Conservation (phyloP, 2,113 vertebrate species). For the Scopus umbretta region DNA sequence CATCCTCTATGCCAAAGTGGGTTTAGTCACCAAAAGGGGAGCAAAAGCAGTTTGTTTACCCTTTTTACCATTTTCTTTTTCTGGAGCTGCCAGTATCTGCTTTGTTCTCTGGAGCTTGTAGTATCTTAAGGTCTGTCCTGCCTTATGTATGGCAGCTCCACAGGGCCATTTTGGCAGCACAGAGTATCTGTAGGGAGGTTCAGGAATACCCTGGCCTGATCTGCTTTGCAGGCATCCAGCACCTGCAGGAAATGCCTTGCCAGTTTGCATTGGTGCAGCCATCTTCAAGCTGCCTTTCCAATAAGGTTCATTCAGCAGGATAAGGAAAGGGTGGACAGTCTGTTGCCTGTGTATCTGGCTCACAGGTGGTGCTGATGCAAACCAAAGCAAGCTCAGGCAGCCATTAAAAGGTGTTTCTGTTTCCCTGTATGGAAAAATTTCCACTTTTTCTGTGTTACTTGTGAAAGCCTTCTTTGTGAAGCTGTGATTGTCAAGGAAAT, state of each 20-base stretch:
- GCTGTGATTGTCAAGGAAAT: slow-evolving; percentile 28
- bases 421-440: not conserved
- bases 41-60: not conserved
- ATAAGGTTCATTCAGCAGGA: not conserved
- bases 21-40: not conserved
- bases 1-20: not conserved
- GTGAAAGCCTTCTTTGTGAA: slow-evolving; percentile 3
- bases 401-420: not conserved
- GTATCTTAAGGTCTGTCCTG: not conserved
- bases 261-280: not conserved
- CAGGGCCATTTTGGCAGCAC: not conserved
- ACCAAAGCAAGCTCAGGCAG: not conserved
- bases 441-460: not conserved
- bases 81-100: not conserved
- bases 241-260: not conserved
- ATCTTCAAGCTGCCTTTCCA: not conserved
- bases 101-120: not conserved
- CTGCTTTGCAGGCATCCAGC: not conserved
- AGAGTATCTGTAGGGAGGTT: not conserved
- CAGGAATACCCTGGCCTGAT: not conserved
- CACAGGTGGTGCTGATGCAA: not conserved
- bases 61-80: not conserved
- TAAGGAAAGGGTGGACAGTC: not conserved
- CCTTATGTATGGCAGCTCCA: not conserved
- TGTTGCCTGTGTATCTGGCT: not conserved